Percentiles rank a stretch among this genome's conserved stretches.
phyloP scores from a whole-genome alignment of 2,113 vertebrate genomes.

The Eubucco bourcierii region DNA sequence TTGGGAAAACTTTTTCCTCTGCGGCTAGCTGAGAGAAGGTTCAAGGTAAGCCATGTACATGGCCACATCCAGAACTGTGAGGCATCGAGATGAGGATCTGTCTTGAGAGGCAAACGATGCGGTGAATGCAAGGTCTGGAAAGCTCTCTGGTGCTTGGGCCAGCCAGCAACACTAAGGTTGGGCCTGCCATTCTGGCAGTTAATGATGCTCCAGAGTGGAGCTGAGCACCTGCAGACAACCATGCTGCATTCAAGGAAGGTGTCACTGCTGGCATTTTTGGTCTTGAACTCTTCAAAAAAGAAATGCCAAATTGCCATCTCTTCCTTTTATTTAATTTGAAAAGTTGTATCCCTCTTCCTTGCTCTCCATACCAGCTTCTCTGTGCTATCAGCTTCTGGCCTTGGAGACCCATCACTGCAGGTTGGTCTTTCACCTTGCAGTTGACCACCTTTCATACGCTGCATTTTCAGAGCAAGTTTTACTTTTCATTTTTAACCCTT shows the following conservation, averaged over 20 bases:
- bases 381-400: not conserved
- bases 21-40: not conserved
- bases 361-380: not conserved
- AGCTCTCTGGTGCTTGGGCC: not conserved
- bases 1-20: not conserved
- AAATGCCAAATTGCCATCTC: not conserved
- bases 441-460: not conserved
- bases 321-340: not conserved
- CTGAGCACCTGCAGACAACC: not conserved
- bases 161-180: not conserved
- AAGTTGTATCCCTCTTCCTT: not conserved
- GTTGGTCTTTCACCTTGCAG: not conserved
- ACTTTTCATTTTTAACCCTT: not conserved
- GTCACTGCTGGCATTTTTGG: not conserved
- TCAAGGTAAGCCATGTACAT: not conserved
- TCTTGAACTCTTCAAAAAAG: not conserved
- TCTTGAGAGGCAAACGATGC: not conserved
- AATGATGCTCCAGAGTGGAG: not conserved
- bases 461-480: not conserved
- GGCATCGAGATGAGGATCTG: not conserved
- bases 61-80: not conserved
- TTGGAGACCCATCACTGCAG: not conserved
- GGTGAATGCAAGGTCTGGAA: not conserved
- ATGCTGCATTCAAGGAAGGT: not conserved
- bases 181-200: not conserved